phyloP scores from a whole-genome alignment of 2,888 invertebrate species.

The Hipparchia sbordonii region DNA sequence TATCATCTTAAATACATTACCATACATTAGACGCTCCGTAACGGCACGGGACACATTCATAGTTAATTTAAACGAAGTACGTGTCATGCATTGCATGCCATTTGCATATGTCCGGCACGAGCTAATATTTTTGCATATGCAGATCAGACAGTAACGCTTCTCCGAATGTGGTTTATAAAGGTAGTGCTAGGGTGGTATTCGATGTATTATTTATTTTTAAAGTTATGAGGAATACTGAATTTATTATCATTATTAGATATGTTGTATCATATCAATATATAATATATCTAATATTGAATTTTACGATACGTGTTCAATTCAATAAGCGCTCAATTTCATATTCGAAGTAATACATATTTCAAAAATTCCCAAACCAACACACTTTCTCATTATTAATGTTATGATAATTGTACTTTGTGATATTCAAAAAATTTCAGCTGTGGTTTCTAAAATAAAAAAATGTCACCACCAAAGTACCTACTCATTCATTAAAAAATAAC shows the following conservation, averaged over 20 bases:
- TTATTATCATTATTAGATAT: not conserved
- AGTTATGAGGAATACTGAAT: not conserved
- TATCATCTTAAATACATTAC: slow-evolving; percentile 63
- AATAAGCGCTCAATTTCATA: not conserved
- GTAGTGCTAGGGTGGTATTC: not conserved
- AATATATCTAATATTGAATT: not conserved
- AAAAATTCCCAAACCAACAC: no score
- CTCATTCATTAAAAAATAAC: no score
- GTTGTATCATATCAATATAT: no score
- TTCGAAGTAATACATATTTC: no score
- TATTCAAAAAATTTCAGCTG: no score
- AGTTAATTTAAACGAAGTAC: slow-evolving; percentile 62
- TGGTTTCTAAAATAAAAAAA: no score
- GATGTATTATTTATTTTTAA: not conserved
- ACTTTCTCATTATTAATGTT: no score
- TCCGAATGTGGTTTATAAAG: slow-evolving; percentile 51
- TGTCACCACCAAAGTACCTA: no score
- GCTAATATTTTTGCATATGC: slow-evolving; percentile 78
- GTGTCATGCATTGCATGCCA: slow-evolving; percentile 62
- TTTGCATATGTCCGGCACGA: slow-evolving; percentile 81
- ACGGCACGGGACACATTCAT: slow-evolving; percentile 63
- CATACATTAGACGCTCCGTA: slow-evolving; percentile 61
- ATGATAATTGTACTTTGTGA: no score
- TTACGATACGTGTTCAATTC: not conserved
- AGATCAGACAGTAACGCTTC: slow-evolving; percentile 62